These are phyloP conservation scores for Toxotes chatareus DNA, from an alignment of 2,113 vertebrate genomes.

Conservation along the genomic window DNA sequence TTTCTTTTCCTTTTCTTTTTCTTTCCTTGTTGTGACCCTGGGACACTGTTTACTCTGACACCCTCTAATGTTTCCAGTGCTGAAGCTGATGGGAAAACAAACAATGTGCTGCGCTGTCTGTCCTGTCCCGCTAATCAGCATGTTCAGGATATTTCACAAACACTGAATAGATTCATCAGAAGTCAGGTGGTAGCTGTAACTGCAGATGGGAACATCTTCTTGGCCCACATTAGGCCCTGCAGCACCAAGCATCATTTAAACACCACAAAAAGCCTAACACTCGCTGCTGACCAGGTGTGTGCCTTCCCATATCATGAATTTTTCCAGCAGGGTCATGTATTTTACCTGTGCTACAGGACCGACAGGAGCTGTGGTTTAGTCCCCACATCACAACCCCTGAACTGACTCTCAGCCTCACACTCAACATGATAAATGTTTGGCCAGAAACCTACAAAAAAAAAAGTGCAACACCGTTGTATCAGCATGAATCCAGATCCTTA, in stretches of 20 bases:
- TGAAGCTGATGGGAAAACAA: not conserved
- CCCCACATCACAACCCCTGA: not conserved
- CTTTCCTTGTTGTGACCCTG: not conserved
- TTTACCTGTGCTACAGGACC: conserved; percentile 2
- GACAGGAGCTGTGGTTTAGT: not conserved
- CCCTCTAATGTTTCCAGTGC: not conserved
- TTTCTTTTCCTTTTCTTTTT: not conserved
- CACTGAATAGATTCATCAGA: not conserved
- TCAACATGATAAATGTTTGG: conserved; percentile 26
- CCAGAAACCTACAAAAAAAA: not conserved
- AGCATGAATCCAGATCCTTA: not conserved
- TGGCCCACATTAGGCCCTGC: not conserved
- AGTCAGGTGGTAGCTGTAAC: not conserved
- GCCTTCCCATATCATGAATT: conserved; percentile 28
- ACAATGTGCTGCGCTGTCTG: not conserved
- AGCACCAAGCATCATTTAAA: conserved; percentile 18
- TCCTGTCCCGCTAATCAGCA: not conserved
- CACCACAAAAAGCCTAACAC: conserved; percentile 8
- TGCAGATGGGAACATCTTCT: not conserved
- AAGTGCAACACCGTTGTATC: not conserved
- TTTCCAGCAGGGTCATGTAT: not conserved
- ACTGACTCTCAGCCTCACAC: not conserved
- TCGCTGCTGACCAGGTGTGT: conserved; percentile 34
- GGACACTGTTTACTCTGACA: not conserved
- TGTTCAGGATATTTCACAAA: not conserved